phyloP scores from a whole-genome alignment of 92 coral and sea anemone genomes.

The Micromussa lordhowensis region DNA sequence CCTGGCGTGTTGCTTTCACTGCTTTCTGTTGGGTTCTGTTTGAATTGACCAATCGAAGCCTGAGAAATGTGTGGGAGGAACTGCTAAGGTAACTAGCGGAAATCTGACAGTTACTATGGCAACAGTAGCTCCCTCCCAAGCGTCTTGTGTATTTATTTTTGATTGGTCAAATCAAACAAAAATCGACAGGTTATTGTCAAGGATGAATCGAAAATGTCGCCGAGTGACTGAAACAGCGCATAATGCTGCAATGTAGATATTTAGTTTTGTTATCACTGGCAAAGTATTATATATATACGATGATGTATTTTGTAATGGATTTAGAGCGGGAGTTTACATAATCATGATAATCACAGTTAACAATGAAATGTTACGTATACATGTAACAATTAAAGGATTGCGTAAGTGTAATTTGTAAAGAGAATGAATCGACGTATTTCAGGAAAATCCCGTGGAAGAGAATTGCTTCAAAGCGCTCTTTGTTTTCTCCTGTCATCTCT shows the following conservation, averaged over 20 bases:
- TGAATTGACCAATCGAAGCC: neutral
- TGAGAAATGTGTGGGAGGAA: neutral
- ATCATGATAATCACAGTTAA: conserved; percentile 5
- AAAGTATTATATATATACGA: neutral
- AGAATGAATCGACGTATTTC: neutral
- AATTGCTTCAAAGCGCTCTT: neutral
- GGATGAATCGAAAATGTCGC: too few species aligned
- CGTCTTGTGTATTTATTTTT: neutral
- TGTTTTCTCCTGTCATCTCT: neutral
- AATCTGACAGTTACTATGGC: neutral
- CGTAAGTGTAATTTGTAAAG: neutral
- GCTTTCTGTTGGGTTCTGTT: neutral
- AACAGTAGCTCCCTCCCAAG: neutral
- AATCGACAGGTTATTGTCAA: neutral
- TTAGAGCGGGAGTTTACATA: neutral
- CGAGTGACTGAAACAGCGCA: neutral
- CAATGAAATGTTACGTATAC: neutral
- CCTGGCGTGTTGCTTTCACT: neutral
- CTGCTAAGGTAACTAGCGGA: neutral
- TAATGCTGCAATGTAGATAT: neutral
- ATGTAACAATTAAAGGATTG: neutral
- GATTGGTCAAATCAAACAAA: neutral
- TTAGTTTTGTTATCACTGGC: neutral
- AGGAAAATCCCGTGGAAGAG: neutral
- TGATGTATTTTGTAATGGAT: neutral